A percentile compares a stretch with the other conserved stretches of the same genome.
phyloP scores from a whole-genome alignment of 1,140 invertebrate genomes.

The Calosoma granatense region DNA sequence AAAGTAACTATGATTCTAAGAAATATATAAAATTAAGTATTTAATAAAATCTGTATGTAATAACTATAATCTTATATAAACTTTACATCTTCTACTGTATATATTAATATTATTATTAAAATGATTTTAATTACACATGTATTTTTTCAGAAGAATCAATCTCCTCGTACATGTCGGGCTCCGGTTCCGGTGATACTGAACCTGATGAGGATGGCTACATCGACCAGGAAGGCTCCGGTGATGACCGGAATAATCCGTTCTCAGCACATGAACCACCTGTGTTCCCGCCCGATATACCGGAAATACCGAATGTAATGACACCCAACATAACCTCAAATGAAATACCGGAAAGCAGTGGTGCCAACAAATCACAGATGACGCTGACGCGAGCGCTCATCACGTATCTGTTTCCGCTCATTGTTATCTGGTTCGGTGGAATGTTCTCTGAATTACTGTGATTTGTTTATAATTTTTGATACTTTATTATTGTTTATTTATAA shows the following conservation, averaged over 20 bases:
- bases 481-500: constrained; percentile 9
- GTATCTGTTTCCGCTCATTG: constrained; percentile 67
- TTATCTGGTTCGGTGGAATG: constrained; percentile 73
- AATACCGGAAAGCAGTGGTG: constrained; percentile 16
- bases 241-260: neutral
- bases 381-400: constrained; percentile 55
- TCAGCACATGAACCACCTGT: neutral
- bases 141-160: constrained; percentile 20
- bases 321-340: neutral
- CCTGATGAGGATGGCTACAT: neutral
- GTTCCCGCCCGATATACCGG: neutral
- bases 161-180: constrained; percentile 28
- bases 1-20: no score
- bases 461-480: no score
- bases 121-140: no score
- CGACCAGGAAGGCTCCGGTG: neutral
- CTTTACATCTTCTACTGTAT: no score
- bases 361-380: constrained; percentile 35
- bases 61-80: no score
- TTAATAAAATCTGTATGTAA: no score
- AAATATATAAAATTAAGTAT: no score
- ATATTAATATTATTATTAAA: no score
- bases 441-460: constrained; percentile 71
- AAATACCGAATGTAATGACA: neutral
- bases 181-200: constrained; percentile 30